Evolutionary conservation across 2,113 vertebrate species (phyloP), one percentile per base, ranked within the genome.

Genomic region (Plotosus lineatus): DNA sequence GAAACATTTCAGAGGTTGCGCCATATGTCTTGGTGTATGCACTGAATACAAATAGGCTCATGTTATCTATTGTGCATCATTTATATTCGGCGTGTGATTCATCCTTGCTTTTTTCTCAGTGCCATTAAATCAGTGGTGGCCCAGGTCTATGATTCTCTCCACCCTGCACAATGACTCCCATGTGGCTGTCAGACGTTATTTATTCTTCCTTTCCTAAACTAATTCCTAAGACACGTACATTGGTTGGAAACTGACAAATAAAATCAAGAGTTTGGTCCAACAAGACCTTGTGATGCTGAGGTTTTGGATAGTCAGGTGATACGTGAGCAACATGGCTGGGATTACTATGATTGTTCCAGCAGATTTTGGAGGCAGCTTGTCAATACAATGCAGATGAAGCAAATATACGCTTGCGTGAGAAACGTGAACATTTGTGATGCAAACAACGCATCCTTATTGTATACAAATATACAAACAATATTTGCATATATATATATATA

Each of bases 91-190:
- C 23, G n/a, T 75, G 60, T 65, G 71, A 68, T 50, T 71, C 42
- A 2, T 40, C 66, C 23, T 50, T 15, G 33, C 51, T 15, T 61
- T 75, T 71, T 66, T 63, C 26, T 71, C 14, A 17, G 14, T 60
- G 48, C n/a, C 11, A 36, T 51, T 82, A 82, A 85, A 85, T 85
- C 84, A 85, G 55, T 38, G 23, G 46, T 48, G 42, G 51, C 23
- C 84, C 19, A 12, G 46, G 42, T 51, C 63, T 80, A 38, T 65
- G 68, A 68, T 46, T 19, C 28, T 79, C 73, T 21, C 7, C 42
- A 46, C n/a, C 42, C 68, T 48, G 8, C 33, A n/a, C 40, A 71
- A 72, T 42, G 50, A 79, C 36, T 60, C 55, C 65, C 53, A 61
- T 60, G 55, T 71, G 77, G n/a, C 55, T 33, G 77, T 76, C 71